Evolutionary conservation across 2,113 vertebrate species (phyloP).

Genomic region (Gadus chalcogrammus): DNA sequence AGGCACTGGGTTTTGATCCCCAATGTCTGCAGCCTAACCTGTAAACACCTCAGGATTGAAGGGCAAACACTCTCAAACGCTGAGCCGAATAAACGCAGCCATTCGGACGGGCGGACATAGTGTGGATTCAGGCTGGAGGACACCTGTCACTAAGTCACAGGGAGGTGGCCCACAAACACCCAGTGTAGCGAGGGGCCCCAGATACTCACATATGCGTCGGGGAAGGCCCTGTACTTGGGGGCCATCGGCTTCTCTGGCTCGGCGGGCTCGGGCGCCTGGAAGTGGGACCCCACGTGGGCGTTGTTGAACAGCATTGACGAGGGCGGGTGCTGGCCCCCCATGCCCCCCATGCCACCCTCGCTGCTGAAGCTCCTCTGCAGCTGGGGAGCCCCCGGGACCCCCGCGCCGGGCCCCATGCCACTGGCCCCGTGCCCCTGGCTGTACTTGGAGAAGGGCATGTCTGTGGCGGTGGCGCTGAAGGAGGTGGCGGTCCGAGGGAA

Average conservation of each 20-base stretch:
- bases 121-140: too few species aligned
- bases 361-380: slow-evolving; percentile 62
- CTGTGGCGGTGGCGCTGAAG: slow-evolving; percentile 8
- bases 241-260: slow-evolving; percentile 37
- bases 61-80: too few species aligned
- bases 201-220: slow-evolving; percentile 78
- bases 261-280: slow-evolving; percentile 37
- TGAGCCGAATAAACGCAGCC: too few species aligned
- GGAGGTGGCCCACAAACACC: too few species aligned
- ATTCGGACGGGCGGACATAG: too few species aligned
- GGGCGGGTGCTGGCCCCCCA: slow-evolving; percentile 17
- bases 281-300: slow-evolving; percentile 6
- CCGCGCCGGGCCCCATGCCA: slow-evolving; percentile 8
- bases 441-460: slow-evolving; percentile 31
- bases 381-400: slow-evolving; percentile 6
- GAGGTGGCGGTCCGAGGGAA: slow-evolving; percentile 23
- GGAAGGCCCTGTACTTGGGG: slow-evolving; percentile 59
- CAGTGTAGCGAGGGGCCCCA: too few species aligned
- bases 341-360: slow-evolving; percentile 17
- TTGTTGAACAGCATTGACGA: slow-evolving; percentile 34
- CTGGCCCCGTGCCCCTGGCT: slow-evolving; percentile 21
- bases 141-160: too few species aligned
- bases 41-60: too few species aligned
- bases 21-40: too few species aligned
- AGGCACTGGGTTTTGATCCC: too few species aligned